Evolutionary conservation across 2,797 vertebrate genomes (phyloP), one percentile per base, ranked within the genome.

Genomic region (Mus spretus): DNA sequence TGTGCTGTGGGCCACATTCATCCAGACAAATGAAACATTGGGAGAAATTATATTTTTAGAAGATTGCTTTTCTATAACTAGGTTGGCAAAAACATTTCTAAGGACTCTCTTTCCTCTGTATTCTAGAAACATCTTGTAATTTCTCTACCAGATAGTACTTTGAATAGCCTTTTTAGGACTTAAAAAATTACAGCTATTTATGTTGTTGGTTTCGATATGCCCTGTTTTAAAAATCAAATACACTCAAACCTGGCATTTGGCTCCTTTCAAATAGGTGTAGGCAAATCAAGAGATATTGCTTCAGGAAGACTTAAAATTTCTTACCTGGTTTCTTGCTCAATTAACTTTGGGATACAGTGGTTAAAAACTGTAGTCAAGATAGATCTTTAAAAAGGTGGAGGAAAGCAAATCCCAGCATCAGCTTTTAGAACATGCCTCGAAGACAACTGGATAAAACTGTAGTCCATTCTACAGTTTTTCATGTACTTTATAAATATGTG

Each of bases 11-110:
- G 85, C 57, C 93, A 80, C 40, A 83, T 92, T 94, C 94, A 94
- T 91, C 37, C 81, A 95, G 79, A 93, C 34, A 97, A 97, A 96
- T 96, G 89, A 93, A 92, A 47, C 82, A 87, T 72, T 91, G 59
- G 79, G 44, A 94, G 10, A 53, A 90, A 90, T 96, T 59, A 93
- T 40, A 55, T 55, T 70, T 93, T 94, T 88, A 85, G 83, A 96
- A 78, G n/a, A 47, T 26, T 31, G 26, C 77, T 97, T 94, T 77
- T 75, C 80, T 13, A 44, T 47, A 75, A 89, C 55, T 74, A 4
- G 79, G 77, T 95, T 95, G 86, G 67, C 83, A 70, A 77, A 70
- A 93, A n/a, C 37, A 50, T 80, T 94, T 97, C 94, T 37, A 93
- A 97, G 70, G 72, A 34, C 37, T 31, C 4, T 6, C 74, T 70